Evolutionary conservation across 2,113 vertebrate species (phyloP).

Genomic region (Chionis minor): DNA sequence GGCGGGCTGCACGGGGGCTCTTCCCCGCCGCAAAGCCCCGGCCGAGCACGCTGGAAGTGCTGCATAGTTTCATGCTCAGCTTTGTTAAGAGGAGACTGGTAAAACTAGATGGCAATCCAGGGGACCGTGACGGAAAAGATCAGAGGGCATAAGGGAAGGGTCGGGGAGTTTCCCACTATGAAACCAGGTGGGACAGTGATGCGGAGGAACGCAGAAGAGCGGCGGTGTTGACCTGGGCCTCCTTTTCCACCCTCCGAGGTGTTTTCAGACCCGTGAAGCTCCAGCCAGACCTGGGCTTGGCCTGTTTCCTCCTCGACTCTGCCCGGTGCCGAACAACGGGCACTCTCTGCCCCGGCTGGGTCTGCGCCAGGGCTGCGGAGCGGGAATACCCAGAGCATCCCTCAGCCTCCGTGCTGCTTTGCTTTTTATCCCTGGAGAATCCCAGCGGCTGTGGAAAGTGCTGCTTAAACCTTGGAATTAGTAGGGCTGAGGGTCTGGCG

Average conservation of each 20-base stretch:
- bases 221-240: background rate
- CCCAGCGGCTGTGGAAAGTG: background rate
- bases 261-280: background rate
- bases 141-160: background rate
- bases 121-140: background rate
- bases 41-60: background rate
- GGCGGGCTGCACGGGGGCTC: background rate
- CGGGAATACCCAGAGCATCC: background rate
- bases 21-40: background rate
- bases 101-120: background rate
- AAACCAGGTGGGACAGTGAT: background rate
- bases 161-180: background rate
- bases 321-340: background rate
- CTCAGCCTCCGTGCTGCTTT: background rate
- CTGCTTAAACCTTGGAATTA: background rate
- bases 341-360: accelerated
- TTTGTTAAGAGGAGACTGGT: background rate
- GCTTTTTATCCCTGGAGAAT: background rate
- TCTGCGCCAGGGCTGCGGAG: background rate
- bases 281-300: background rate
- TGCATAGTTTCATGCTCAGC: background rate
- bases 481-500: background rate
- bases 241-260: background rate
- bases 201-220: background rate
- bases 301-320: background rate